These are phyloP conservation scores for Agrochola macilenta DNA, from an alignment of 2,888 invertebrate species.

Conservation along the genomic window DNA sequence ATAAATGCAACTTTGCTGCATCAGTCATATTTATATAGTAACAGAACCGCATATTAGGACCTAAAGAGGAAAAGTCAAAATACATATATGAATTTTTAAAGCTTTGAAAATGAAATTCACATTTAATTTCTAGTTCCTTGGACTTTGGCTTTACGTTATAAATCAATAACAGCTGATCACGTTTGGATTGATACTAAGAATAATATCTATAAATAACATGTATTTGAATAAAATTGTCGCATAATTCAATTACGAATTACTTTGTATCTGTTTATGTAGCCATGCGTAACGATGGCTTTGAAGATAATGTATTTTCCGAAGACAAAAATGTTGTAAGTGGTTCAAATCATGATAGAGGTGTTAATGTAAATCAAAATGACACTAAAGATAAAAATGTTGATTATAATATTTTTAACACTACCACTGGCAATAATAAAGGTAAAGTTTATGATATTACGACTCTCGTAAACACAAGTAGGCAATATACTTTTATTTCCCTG, in stretches of 20 bases:
- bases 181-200: constrained; percentile 40
- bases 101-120: background rate
- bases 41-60: no score
- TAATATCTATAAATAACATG: constrained; percentile 57
- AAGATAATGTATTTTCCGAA: constrained; percentile 18
- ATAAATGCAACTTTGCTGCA: background rate
- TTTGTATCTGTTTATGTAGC: constrained; percentile 37
- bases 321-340: background rate
- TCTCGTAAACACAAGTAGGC: constrained; percentile 30
- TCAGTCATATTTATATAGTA: background rate
- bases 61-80: background rate
- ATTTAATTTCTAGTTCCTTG: constrained; percentile 15
- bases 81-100: background rate
- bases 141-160: constrained; percentile 23
- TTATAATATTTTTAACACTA: background rate
- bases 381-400: constrained; percentile 11
- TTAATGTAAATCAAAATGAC: constrained; percentile 8
- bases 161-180: constrained; percentile 40
- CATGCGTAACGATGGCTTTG: constrained; percentile 18
- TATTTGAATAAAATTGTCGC: constrained; percentile 52
- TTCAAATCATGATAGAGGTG: background rate
- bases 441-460: constrained; percentile 17
- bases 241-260: constrained; percentile 48
- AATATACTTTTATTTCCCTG: constrained; percentile 54
- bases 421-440: constrained; percentile 8